Evolutionary conservation across 1,140 invertebrate species (phyloP).

Genomic region (Spodoptera frugiperda): DNA sequence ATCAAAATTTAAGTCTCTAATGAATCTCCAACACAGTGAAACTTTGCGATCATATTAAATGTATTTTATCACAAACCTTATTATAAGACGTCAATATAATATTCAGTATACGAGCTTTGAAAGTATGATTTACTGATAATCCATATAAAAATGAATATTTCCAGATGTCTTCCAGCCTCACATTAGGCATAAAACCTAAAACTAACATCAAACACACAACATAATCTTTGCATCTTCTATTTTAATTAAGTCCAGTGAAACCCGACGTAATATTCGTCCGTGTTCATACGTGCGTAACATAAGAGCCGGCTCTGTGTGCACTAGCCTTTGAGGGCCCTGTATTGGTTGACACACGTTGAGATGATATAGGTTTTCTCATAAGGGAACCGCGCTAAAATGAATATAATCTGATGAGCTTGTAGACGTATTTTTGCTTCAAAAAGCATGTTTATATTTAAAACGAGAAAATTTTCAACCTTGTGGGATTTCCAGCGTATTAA

Average conservation of each 20-base stretch:
- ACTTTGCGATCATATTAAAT: too few relatives aligned
- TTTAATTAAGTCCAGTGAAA: constrained; percentile 68
- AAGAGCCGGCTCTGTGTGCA: constrained; percentile 45
- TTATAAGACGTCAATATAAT: too few relatives aligned
- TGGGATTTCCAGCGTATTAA: constrained; percentile 26
- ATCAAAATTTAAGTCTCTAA: too few relatives aligned
- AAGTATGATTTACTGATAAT: too few relatives aligned
- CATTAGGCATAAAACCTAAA: constrained; percentile 26
- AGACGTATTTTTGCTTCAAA: constrained; percentile 6
- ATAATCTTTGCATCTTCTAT: constrained; percentile 56
- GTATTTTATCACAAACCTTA: too few relatives aligned
- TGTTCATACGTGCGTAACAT: constrained; percentile 60
- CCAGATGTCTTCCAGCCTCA: not conserved
- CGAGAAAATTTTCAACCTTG: constrained; percentile 22
- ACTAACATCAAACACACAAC: not conserved
- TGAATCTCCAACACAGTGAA: too few relatives aligned
- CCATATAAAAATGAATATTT: too few relatives aligned
- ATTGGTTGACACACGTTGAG: constrained; percentile 15
- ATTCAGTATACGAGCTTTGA: too few relatives aligned
- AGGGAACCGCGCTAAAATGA: constrained; percentile 11
- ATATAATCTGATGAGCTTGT: constrained; percentile 31
- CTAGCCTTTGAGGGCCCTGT: constrained; percentile 49
- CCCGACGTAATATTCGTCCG: constrained; percentile 50
- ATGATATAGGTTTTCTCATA: not conserved
- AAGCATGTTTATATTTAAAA: constrained; percentile 36